Evolutionary conservation across 2,888 invertebrate species (phyloP).

Genomic region (Mythimna lalbum): DNA sequence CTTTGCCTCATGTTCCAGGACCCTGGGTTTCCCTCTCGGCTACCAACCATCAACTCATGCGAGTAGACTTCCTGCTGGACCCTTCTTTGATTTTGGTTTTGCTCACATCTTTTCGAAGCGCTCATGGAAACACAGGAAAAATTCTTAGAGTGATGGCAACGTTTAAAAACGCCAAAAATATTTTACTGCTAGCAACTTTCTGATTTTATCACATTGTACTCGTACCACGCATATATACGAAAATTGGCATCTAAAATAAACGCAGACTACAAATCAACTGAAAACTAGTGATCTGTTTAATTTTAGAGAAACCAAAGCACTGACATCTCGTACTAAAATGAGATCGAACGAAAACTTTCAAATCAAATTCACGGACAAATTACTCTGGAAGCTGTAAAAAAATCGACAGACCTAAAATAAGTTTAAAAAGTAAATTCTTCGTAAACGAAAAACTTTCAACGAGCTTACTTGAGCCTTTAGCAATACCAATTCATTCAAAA

Average conservation of each 20-base stretch:
- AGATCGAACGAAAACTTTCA: neutral
- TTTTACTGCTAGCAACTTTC: too few species aligned
- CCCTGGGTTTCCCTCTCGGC: too few species aligned
- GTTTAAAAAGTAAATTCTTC: constrained; percentile 12
- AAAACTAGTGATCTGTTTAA: neutral
- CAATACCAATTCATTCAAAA: constrained; percentile 19
- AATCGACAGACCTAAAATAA: neutral
- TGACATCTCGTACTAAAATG: neutral
- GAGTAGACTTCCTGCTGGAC: too few species aligned
- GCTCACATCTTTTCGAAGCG: too few species aligned
- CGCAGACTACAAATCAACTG: neutral
- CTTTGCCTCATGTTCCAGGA: too few species aligned
- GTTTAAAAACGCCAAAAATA: too few species aligned
- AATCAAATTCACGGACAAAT: too few species aligned
- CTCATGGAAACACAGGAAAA: too few species aligned
- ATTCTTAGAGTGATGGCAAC: too few species aligned
- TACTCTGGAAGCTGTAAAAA: constrained; percentile 15
- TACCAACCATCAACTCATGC: too few species aligned
- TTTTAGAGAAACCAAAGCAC: neutral
- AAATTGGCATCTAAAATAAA: neutral
- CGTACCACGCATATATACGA: neutral
- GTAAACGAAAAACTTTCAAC: constrained; percentile 19
- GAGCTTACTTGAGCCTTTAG: neutral
- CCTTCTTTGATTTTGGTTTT: too few species aligned
- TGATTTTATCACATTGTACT: neutral